Evolutionary conservation across 2,113 vertebrate species (phyloP).

Genomic region (Platanista minor): DNA sequence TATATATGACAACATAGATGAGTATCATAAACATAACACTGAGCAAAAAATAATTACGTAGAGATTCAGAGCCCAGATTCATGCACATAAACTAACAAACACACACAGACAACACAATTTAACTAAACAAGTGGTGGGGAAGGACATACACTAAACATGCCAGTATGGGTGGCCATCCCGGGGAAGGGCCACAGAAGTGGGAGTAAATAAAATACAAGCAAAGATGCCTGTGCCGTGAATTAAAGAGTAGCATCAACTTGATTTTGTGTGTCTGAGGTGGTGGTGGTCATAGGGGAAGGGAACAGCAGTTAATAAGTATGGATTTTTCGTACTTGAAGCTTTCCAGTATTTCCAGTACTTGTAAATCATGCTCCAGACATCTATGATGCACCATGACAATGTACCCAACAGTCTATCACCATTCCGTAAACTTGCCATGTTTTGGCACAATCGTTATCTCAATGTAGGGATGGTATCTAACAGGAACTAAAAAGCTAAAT

Average conservation of each 20-base stretch:
- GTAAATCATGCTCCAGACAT: conserved; percentile 28
- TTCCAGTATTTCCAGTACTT: background rate
- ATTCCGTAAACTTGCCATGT: conserved; percentile 48
- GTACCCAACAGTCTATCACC: background rate
- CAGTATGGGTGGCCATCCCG: too few species aligned
- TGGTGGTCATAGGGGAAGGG: background rate
- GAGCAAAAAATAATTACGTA: background rate
- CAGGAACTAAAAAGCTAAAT: conserved; percentile 64
- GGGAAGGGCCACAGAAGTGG: background rate
- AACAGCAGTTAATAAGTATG: background rate
- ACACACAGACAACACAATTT: background rate
- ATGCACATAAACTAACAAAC: background rate
- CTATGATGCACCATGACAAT: background rate
- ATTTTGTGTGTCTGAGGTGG: background rate
- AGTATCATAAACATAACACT: background rate
- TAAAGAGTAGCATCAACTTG: background rate
- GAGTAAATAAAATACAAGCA: background rate
- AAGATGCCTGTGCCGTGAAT: background rate
- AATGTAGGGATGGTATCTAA: conserved; percentile 52
- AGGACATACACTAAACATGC: background rate
- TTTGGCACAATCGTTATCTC: conserved; percentile 55
- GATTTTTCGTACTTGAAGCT: background rate
- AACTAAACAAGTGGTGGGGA: background rate
- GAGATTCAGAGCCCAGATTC: background rate
- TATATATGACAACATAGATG: background rate